Base-by-base conservation (phyloP, 2,113 vertebrate genomes). In the Etia nguti region DNA sequence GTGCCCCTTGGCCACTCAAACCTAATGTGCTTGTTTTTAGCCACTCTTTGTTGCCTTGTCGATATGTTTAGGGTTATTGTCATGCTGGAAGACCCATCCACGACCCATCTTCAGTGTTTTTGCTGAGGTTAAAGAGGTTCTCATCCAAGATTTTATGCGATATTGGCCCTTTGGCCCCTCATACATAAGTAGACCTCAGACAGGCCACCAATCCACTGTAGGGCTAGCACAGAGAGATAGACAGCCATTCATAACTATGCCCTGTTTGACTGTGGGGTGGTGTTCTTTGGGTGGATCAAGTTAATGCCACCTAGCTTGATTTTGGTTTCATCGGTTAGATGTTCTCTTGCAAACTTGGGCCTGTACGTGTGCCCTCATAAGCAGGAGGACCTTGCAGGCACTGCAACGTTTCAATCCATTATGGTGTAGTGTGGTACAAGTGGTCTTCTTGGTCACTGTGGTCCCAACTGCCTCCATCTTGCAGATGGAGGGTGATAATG, bases 251-350 rank as follows among this genome's bases (percentile, higher is more conserved):
- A 26, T 70, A 43, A 70, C 65, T 70, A 1, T 24, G n/a, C 38
- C 65, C 13, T 24, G 22, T 70, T 65, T 12, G 56, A 57, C 56
- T 57, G 56, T 65, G 60, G 60, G 18, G 60, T 65, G 60, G 1
- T 65, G 31, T 65, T 8, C 6, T 65, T 36, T 65, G 31, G 18
- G 18, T 36, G 12, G 31, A n/a, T 36, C 60, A 65, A 6, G 18
- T 65, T 65, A 65, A n/a, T 36, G 60, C 31, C 60, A 8, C 4
- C 18, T 65, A 65, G 60, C 59, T 62, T 62, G 36, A 62, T 62
- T 62, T 62, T 62, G 59, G 31, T 36, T 62, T 62, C 59, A 62
- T 65, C n/a, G 36, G 36, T 65, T 65, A 65, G 60, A 65, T n/a
- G 60, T 36, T 65, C 31, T 36, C 31, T 36, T 0, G 4, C 31